These are phyloP conservation scores for Patella ulyssiponensis DNA, from an alignment of 2,888 invertebrate genomes.

Conservation along the genomic window DNA sequence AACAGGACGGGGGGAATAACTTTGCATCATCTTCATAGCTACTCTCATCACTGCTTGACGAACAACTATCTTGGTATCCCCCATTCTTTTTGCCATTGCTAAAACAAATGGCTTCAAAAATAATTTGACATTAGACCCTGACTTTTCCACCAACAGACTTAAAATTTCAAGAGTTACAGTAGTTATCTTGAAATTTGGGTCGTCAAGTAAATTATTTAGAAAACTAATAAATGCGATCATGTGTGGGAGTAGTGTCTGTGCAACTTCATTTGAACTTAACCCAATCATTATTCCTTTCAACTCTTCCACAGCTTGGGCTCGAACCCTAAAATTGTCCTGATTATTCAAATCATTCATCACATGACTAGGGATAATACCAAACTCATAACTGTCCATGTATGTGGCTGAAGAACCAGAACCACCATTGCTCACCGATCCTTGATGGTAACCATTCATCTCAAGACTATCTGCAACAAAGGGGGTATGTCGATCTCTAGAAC, in stretches of 20 bases:
- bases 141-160: conserved; percentile 72
- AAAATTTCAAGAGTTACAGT: conserved; percentile 74
- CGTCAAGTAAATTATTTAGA: conserved; percentile 77
- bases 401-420: conserved; percentile 35
- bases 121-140: conserved; percentile 72
- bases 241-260: conserved; percentile 76
- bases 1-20: conserved; percentile 75
- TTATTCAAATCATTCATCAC: conserved; percentile 72
- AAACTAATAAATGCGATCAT: conserved; percentile 79
- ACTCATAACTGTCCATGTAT: conserved; percentile 62
- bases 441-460: conserved; percentile 28
- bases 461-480: conserved; percentile 11
- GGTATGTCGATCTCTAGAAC: conserved; percentile 19
- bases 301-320: conserved; percentile 77
- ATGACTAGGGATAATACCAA: conserved; percentile 72
- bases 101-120: conserved; percentile 73
- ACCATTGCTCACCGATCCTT: conserved; percentile 10
- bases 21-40: conserved; percentile 75
- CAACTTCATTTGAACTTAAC: conserved; percentile 55
- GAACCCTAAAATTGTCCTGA: conserved; percentile 77
- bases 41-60: conserved; percentile 74
- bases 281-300: conserved; percentile 75
- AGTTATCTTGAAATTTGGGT: conserved; percentile 76
- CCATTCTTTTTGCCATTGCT: conserved; percentile 73
- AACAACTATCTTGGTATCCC: conserved; percentile 75